Base-by-base conservation (phyloP, 2,888 invertebrate genomes). In the Iselma pallidipennis region DNA sequence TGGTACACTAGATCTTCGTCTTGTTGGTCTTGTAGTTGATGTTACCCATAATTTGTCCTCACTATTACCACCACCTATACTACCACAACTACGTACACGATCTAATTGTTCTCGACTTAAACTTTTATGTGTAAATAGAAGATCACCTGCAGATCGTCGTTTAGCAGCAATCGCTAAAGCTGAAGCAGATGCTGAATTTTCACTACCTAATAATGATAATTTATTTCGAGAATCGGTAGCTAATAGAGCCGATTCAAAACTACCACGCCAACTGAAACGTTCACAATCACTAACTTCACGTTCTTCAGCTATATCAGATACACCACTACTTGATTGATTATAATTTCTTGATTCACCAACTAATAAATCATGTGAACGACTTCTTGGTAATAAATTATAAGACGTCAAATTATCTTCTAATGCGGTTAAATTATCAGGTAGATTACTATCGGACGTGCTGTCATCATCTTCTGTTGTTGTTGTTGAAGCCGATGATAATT, bases 191-290 rank as follows among this genome's bases (percentile, higher is more conserved):
- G 88, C 88, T 29, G 88, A 88, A 16, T 81, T 82, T 72, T 88
- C 88, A 59, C 87, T 86, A 26, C 88, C 88, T 28, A 89, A 78
- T 49, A 88, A 80, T 49, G 88, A 87, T 60, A 93, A 81, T 71
- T 91, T 91, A 42, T 91, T 93, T 70, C 94, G 85, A 7, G 93
- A 94, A 80, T 95, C 94, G 1, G 93, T 92, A 10, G 94, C 94
- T 82, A 94, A 86, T 60, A 95, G 83, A 45, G 95, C 93, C n/a
- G 94, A 94, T 79, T 95, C 95, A 81, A 95, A 95, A 82, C 94
- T 94, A 70, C 95, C 95, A 65, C 94, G 87, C 95, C 95, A 95
- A 75, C 93, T 93, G 82, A 94, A 94, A 68, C 94, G 85, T 79
- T 95, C 95, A 83, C 93, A 90, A 77, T 94, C 94, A 84, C 93